Conservation (phyloP, 2,113 vertebrate species). For the Grus americana region DNA sequence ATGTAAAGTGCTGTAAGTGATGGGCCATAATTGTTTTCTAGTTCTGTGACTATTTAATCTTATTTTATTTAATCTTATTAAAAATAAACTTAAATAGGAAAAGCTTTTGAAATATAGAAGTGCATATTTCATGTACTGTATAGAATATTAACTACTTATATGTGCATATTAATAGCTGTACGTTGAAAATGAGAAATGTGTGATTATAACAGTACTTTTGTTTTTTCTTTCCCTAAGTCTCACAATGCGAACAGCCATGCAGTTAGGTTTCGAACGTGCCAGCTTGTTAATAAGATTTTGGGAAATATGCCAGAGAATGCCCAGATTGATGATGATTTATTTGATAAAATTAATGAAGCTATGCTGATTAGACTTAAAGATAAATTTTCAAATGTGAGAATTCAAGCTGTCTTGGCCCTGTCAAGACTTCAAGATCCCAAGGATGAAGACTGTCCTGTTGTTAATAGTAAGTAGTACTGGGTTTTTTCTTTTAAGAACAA, state of each 20-base stretch:
- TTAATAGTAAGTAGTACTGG: constrained; percentile 79
- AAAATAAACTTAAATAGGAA: neutral
- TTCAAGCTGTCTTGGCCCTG: constrained; percentile 93
- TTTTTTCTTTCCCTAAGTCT: constrained; percentile 74
- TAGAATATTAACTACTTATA: neutral
- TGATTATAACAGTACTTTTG: neutral
- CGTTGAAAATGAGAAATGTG: neutral
- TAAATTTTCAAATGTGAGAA: constrained; percentile 92
- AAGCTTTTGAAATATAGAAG: neutral
- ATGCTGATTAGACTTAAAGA: constrained; percentile 92
- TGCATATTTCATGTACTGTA: neutral
- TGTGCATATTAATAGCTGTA: neutral
- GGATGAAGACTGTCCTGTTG: constrained; percentile 87
- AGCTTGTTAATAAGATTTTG: constrained; percentile 92
- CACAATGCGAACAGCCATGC: constrained; percentile 87
- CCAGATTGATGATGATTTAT: constrained; percentile 92
- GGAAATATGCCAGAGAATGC: constrained; percentile 92
- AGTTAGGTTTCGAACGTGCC: constrained; percentile 90
- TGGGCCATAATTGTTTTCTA: neutral
- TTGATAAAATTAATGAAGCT: constrained; percentile 89
- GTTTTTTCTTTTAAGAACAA: neutral
- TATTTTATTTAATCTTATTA: neutral
- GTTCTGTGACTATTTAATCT: neutral
- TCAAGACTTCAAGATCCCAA: constrained; percentile 92
- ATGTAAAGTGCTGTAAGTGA: neutral